A percentile compares a stretch with the other conserved stretches of the same genome.
Conservation (phyloP, 1,140 invertebrate species). For the Drosophila setifemur region DNA sequence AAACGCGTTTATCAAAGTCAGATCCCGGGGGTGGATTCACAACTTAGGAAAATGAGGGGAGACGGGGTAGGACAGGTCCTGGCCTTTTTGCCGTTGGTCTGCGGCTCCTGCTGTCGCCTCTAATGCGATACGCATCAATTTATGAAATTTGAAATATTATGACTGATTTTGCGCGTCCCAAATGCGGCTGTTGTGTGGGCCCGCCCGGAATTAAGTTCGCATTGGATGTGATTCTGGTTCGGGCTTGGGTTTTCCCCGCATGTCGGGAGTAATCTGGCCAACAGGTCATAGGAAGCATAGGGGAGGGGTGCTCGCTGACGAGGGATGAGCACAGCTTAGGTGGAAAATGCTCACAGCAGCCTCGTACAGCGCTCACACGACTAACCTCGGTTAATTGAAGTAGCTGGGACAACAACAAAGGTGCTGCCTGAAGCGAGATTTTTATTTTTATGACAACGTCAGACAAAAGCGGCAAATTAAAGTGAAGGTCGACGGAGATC, state of each 20-base stretch:
- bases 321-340: constrained; percentile 39
- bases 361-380: constrained; percentile 1
- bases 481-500: constrained; percentile 34
- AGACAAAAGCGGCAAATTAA: constrained; percentile 43
- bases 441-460: constrained; percentile 54
- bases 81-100: constrained; percentile 51
- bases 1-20: constrained; percentile 75
- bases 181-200: constrained; percentile 26
- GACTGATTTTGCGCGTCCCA: constrained; percentile 63
- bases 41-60: background rate
- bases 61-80: constrained; percentile 6
- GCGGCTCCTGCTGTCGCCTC: constrained; percentile 41
- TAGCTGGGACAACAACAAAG: constrained; percentile 44
- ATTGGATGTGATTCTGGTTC: background rate
- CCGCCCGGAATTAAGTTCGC: background rate
- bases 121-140: constrained; percentile 79
- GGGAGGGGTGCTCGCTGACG: background rate
- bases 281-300: constrained; percentile 23
- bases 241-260: background rate
- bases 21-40: constrained; percentile 55
- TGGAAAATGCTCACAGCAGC: constrained; percentile 38
- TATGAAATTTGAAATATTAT: constrained; percentile 80
- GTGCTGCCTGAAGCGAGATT: constrained; percentile 49
- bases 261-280: constrained; percentile 39
- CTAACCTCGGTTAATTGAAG: constrained; percentile 42